Percentiles rank a stretch among this genome's conserved stretches.
Evolutionary conservation across 2,888 invertebrate species (phyloP).

Genomic region (Nomada fucata): DNA sequence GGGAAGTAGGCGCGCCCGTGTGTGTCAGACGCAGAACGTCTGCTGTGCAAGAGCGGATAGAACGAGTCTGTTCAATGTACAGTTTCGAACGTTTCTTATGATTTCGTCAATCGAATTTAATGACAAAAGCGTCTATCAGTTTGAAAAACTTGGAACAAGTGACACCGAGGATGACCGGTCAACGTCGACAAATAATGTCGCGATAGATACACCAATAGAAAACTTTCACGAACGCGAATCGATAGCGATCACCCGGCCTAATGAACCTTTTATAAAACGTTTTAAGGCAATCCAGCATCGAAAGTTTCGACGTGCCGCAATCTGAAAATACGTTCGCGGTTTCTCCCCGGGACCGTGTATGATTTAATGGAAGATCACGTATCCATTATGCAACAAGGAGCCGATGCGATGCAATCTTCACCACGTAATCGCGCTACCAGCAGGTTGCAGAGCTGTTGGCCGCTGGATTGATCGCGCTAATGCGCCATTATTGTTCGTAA

Average conservation of each 20-base stretch:
- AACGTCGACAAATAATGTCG: neutral
- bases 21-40: too few relatives aligned
- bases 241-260: conserved; percentile 22
- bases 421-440: conserved; percentile 44
- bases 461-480: conserved; percentile 31
- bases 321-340: conserved; percentile 44
- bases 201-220: neutral
- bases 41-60: too few relatives aligned
- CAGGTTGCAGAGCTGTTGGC: conserved; percentile 45
- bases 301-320: conserved; percentile 30
- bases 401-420: conserved; percentile 50
- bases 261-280: conserved; percentile 40
- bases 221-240: conserved; percentile 14
- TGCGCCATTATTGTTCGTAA: conserved; percentile 19
- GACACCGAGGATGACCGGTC: too few relatives aligned
- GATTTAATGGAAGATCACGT: conserved; percentile 57
- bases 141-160: too few relatives aligned
- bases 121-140: too few relatives aligned
- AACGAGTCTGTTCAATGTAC: too few relatives aligned
- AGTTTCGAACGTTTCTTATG: too few relatives aligned
- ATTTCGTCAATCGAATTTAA: too few relatives aligned
- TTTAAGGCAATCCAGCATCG: conserved; percentile 18
- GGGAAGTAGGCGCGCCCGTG: conserved; percentile 18
- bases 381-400: conserved; percentile 50
- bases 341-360: conserved; percentile 34